Evolutionary conservation across 2,797 vertebrate species (phyloP).

Genomic region (Hapalemur alaotrensis): DNA sequence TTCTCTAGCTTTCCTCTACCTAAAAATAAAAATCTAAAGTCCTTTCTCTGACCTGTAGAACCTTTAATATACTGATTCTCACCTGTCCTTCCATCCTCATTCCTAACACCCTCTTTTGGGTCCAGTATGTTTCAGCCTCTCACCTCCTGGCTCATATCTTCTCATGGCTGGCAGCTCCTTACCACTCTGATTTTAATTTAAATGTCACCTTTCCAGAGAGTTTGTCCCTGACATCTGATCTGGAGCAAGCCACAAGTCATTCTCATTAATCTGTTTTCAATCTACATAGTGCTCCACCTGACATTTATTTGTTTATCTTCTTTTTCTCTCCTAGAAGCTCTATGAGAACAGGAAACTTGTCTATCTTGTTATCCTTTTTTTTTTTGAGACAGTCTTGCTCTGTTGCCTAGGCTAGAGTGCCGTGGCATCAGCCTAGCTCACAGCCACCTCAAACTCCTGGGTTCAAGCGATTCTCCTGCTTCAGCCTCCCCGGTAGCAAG

Average conservation of each 20-base stretch:
- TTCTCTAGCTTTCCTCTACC: neutral
- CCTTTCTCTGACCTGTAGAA: neutral
- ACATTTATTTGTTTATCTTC: neutral
- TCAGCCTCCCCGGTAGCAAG: too few species aligned
- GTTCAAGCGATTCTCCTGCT: too few species aligned
- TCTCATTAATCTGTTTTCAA: constrained; percentile 10
- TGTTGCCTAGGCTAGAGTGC: too few species aligned
- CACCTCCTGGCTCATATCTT: neutral
- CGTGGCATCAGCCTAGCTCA: too few species aligned
- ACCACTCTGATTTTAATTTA: constrained; percentile 21
- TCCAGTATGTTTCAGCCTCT: neutral
- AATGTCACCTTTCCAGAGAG: neutral
- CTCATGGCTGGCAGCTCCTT: neutral
- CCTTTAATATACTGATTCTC: neutral
- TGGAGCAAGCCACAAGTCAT: neutral
- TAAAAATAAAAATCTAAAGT: constrained; percentile 9
- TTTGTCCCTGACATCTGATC: neutral
- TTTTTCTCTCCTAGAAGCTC: neutral
- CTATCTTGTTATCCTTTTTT: neutral
- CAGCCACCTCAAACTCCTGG: too few species aligned
- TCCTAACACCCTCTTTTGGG: neutral
- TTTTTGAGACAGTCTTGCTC: too few species aligned
- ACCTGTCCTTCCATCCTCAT: neutral
- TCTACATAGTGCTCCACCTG: neutral
- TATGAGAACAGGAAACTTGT: neutral